Conservation (phyloP, 2,888 invertebrate genomes). For the Plagodis pulveraria region DNA sequence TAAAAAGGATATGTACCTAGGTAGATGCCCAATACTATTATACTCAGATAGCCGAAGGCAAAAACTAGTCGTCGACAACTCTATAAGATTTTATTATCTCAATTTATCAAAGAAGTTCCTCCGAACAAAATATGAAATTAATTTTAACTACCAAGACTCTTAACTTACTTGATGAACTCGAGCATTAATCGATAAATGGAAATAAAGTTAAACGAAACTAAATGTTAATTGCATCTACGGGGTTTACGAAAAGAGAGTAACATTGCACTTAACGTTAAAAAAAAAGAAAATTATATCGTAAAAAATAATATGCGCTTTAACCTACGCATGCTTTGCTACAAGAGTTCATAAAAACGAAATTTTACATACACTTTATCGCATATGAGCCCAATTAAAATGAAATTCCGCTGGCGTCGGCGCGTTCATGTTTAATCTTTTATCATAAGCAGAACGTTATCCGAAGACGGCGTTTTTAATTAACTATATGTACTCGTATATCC, state of each 20-base stretch:
- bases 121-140: slow-evolving; percentile 5
- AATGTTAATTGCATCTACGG: slow-evolving; percentile 17
- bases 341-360: slow-evolving; percentile 21
- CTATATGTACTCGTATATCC: slow-evolving; percentile 5
- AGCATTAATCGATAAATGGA: slow-evolving; percentile 16
- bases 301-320: slow-evolving; percentile 14
- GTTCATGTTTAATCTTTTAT: slow-evolving; percentile 19
- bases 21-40: no score
- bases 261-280: slow-evolving; percentile 6
- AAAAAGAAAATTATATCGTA: slow-evolving; percentile 13
- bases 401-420: slow-evolving; percentile 14
- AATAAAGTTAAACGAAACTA: slow-evolving; percentile 19
- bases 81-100: slow-evolving; percentile 4
- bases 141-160: slow-evolving; percentile 9
- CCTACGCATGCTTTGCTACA: neutral
- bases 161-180: slow-evolving; percentile 16
- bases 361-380: slow-evolving; percentile 26
- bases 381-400: slow-evolving; percentile 22
- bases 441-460: slow-evolving; percentile 25
- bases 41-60: neutral
- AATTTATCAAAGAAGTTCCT: slow-evolving; percentile 3
- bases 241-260: slow-evolving; percentile 9
- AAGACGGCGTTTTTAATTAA: slow-evolving; percentile 28
- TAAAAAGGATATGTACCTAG: neutral
- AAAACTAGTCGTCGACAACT: neutral